Conservation (phyloP, 2,113 vertebrate species). For the Monarcha castaneiventris region DNA sequence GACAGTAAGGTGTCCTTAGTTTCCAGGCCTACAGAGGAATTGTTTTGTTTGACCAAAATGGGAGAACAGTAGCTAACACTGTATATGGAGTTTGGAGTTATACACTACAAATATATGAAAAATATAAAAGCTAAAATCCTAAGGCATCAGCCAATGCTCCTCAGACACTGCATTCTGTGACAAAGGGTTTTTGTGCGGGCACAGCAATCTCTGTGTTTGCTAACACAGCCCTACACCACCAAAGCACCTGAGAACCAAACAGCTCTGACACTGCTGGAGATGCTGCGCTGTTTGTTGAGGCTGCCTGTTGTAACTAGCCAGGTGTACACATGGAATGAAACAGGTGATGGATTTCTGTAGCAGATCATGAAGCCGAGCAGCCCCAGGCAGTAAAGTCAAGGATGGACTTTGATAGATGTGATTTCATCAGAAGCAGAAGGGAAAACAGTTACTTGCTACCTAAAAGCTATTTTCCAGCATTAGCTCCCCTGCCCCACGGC, state of each 20-base stretch:
- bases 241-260: background rate
- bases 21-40: background rate
- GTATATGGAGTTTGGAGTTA: background rate
- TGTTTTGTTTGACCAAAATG: background rate
- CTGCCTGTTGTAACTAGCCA: background rate
- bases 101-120: background rate
- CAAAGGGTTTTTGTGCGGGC: background rate
- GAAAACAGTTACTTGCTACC: background rate
- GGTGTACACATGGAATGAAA: background rate
- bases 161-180: background rate
- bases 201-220: background rate
- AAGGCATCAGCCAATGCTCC: background rate
- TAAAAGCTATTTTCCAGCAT: background rate
- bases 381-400: background rate
- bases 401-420: rapidly evolving
- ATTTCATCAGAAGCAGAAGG: background rate
- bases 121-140: background rate
- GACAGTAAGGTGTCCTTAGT: background rate
- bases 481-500: background rate
- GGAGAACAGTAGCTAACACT: background rate
- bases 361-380: background rate
- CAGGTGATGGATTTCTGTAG: background rate
- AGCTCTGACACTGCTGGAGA: background rate
- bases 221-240: background rate
- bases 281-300: background rate